These are phyloP conservation scores for Ammodytes dubius DNA, from an alignment of 2,113 vertebrate species.

Conservation along the genomic window DNA sequence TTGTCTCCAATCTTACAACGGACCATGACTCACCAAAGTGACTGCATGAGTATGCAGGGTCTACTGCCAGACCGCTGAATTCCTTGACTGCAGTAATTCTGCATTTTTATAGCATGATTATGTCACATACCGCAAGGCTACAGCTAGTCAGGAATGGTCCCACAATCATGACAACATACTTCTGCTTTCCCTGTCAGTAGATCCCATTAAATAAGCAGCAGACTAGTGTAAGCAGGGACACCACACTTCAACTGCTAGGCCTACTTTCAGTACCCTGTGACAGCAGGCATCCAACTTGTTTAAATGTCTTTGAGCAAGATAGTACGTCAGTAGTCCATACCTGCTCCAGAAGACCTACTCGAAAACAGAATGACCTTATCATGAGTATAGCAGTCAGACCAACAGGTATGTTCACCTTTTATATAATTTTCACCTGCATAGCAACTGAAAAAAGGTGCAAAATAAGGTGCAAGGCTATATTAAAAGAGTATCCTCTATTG, in stretches of 20 bases:
- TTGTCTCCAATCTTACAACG: conserved; percentile 30
- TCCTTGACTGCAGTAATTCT: conserved; percentile 48
- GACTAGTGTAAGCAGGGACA: conserved; percentile 30
- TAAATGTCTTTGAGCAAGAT: conserved; percentile 14
- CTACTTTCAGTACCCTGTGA: conserved; percentile 26
- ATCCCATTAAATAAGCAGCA: conserved; percentile 57
- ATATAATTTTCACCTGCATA: conserved; percentile 43
- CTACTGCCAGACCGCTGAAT: conserved; percentile 43
- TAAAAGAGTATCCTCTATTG: conserved; percentile 43
- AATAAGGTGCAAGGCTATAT: conserved; percentile 38
- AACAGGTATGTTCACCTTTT: conserved; percentile 18
- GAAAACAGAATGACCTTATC: conserved; percentile 7
- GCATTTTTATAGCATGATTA: conserved; percentile 56
- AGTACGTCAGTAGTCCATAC: background rate
- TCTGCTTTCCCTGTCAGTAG: conserved; percentile 44
- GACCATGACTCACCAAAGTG: conserved; percentile 21
- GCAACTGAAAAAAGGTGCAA: conserved; percentile 43
- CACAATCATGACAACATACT: conserved; percentile 47
- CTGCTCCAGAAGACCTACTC: background rate
- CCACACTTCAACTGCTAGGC: conserved; percentile 29
- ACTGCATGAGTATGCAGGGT: background rate
- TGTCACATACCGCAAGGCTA: conserved; percentile 53
- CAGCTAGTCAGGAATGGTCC: conserved; percentile 38
- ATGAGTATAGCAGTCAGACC: background rate
- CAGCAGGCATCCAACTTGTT: conserved; percentile 23